Evolutionary conservation across 2,797 vertebrate genomes (phyloP).

Genomic region (Ctenopoma kingsleyae): DNA sequence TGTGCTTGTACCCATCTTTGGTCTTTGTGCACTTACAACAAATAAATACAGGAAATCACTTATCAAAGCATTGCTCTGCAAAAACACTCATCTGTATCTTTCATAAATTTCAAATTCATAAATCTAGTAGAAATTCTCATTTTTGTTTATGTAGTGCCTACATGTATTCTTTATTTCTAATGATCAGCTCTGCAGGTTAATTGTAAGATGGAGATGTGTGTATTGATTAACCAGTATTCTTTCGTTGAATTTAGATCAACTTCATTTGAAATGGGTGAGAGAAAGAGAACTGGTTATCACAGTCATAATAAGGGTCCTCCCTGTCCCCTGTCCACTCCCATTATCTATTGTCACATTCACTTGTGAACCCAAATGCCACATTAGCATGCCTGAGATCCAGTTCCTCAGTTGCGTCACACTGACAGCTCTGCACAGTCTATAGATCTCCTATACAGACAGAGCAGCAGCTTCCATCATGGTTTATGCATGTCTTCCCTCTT

Average conservation of each 20-base stretch:
- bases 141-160: not conserved
- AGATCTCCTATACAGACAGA: conserved; percentile 55
- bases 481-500: conserved; percentile 64
- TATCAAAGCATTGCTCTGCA: not conserved
- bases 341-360: conserved; percentile 74
- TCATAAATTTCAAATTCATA: not conserved
- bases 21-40: not conserved
- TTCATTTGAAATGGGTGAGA: conserved; percentile 40
- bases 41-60: not conserved
- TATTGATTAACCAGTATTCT: conserved; percentile 34
- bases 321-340: conserved; percentile 71
- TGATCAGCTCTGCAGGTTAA: conserved; percentile 13
- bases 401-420: conserved; percentile 52
- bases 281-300: conserved; percentile 47
- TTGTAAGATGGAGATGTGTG: not conserved
- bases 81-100: not conserved
- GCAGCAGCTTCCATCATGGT: conserved; percentile 60
- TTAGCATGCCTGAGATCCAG: conserved; percentile 76
- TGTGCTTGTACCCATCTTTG: not conserved
- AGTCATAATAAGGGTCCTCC: conserved; percentile 52
- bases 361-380: conserved; percentile 82
- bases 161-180: not conserved
- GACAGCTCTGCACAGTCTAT: conserved; percentile 60
- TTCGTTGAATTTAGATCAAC: conserved; percentile 32
- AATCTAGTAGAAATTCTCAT: not conserved